Percentiles rank a stretch among this genome's conserved stretches.
Evolutionary conservation across 2,888 invertebrate genomes (phyloP).

Genomic region (Cataglyphis albicans): DNA sequence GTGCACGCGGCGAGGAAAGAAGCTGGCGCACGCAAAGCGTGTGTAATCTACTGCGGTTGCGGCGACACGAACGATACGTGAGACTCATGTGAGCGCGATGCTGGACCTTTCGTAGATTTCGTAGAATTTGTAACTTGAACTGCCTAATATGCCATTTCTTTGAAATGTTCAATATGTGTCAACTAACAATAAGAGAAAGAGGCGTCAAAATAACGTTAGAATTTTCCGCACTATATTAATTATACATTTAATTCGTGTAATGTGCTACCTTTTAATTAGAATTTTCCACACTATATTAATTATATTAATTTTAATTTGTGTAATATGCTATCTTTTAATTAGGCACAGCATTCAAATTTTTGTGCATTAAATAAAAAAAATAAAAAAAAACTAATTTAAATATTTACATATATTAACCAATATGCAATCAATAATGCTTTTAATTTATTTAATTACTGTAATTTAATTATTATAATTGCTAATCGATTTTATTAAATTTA

Average conservation of each 20-base stretch:
- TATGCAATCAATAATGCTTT: background rate
- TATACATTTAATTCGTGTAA: background rate
- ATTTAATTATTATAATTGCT: background rate
- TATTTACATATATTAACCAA: background rate
- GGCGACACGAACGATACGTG: constrained; percentile 71
- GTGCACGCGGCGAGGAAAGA: constrained; percentile 42
- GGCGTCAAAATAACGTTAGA: background rate
- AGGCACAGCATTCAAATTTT: no score
- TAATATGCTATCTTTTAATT: no score
- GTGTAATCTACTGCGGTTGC: constrained; percentile 49
- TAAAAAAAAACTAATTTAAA: no score
- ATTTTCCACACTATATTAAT: background rate
- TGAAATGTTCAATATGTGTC: constrained; percentile 23
- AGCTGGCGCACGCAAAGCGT: constrained; percentile 54
- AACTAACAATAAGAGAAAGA: background rate
- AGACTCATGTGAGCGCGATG: constrained; percentile 74
- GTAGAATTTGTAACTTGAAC: constrained; percentile 74
- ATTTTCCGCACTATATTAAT: background rate
- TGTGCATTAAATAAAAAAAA: no score
- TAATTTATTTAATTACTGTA: background rate
- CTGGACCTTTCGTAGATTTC: constrained; percentile 69
- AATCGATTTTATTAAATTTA: background rate
- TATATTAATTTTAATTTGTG: background rate
- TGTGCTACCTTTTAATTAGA: background rate
- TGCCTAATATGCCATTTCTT: constrained; percentile 51